Evolutionary conservation across 2,797 vertebrate genomes (phyloP).

Genomic region (Atherinosoma microstoma): DNA sequence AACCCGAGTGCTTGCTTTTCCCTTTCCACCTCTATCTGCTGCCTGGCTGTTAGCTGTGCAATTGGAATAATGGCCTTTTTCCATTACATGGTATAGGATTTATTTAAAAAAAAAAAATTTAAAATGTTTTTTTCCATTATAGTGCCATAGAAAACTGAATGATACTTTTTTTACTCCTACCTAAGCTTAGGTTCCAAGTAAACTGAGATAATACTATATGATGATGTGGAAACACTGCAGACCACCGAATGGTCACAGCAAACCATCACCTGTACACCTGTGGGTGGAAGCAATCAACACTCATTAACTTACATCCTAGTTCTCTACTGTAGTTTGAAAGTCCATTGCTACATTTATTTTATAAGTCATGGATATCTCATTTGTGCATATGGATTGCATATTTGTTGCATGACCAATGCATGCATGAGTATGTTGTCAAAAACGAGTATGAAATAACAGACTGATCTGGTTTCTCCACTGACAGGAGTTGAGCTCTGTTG

Average conservation of each 20-base stretch:
- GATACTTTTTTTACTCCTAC: neutral
- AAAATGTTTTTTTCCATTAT: neutral
- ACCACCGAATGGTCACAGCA: neutral
- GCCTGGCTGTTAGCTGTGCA: neutral
- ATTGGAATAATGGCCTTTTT: neutral
- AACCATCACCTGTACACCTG: neutral
- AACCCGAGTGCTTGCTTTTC: neutral
- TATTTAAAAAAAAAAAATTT: no score
- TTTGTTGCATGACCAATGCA: neutral
- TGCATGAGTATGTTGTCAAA: neutral
- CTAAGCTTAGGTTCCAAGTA: neutral
- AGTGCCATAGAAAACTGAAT: neutral
- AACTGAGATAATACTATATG: neutral
- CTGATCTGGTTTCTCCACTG: neutral
- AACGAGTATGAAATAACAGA: neutral
- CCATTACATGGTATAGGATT: neutral
- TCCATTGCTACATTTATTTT: neutral
- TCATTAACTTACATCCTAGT: neutral
- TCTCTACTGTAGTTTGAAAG: neutral
- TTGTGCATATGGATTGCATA: no score
- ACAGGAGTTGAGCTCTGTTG: no score
- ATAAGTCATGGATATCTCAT: neutral
- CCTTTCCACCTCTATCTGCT: neutral
- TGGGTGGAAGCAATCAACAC: neutral
- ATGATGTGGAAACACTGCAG: neutral